Evolutionary conservation across 2,797 vertebrate genomes (phyloP).

Genomic region (Rhodeus uyekii): DNA sequence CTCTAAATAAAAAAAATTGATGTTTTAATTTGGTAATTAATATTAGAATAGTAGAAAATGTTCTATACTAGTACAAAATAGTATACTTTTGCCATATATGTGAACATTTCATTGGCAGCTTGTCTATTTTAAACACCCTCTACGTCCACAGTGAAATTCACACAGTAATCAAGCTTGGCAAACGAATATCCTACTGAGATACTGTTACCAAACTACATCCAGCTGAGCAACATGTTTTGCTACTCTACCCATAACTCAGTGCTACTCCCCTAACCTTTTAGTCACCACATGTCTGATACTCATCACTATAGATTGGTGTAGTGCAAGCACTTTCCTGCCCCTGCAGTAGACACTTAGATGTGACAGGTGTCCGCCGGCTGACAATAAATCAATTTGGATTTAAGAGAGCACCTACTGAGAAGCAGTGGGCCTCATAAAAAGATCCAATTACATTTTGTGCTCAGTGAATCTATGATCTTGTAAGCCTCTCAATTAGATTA

Average conservation of each 20-base stretch:
- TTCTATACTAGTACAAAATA: no score
- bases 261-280: slow-evolving; percentile 38
- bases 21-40: background rate
- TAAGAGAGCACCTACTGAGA: slow-evolving; percentile 69
- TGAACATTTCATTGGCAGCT: no score
- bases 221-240: slow-evolving; percentile 37
- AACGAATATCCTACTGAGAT: slow-evolving; percentile 11
- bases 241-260: slow-evolving; percentile 27
- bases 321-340: slow-evolving; percentile 31
- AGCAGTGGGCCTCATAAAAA: slow-evolving; percentile 64
- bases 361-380: slow-evolving; percentile 71
- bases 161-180: background rate
- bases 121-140: background rate
- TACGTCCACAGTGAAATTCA: background rate
- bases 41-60: background rate
- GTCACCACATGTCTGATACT: slow-evolving; percentile 44
- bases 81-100: no score
- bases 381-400: slow-evolving; percentile 71
- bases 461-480: slow-evolving; percentile 66
- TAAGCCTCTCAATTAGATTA: slow-evolving; percentile 72
- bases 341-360: slow-evolving; percentile 47
- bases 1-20: background rate
- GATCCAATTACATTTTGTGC: slow-evolving; percentile 71
- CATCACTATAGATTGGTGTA: slow-evolving; percentile 39
- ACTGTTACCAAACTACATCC: slow-evolving; percentile 44